These are phyloP conservation scores for Tachysurus fulvidraco DNA, from an alignment of 2,113 vertebrate genomes.

Conservation along the genomic window DNA sequence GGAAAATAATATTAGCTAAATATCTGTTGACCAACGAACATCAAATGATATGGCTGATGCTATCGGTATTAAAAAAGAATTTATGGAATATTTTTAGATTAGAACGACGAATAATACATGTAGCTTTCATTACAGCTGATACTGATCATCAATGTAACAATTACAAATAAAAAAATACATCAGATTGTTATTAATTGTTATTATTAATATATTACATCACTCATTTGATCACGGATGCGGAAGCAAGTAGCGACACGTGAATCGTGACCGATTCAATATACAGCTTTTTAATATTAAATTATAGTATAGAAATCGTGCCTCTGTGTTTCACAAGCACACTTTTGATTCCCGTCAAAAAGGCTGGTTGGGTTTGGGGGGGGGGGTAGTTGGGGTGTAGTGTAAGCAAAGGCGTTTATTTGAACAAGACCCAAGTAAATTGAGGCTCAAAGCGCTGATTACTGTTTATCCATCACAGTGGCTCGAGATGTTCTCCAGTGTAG, in stretches of 20 bases:
- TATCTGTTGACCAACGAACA: not conserved
- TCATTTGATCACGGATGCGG: not conserved
- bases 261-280: not conserved
- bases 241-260: not conserved
- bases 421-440: conserved; percentile 9
- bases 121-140: too few relatives aligned
- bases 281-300: not conserved
- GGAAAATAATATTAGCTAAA: not conserved
- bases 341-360: not conserved
- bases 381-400: too few relatives aligned
- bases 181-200: too few relatives aligned
- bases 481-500: conserved; percentile 30
- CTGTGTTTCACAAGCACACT: not conserved
- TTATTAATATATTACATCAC: too few relatives aligned
- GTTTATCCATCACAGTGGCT: conserved; percentile 29
- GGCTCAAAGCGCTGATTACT: conserved; percentile 28
- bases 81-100: too few relatives aligned
- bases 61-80: not conserved
- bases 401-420: conserved; percentile 24
- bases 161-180: too few relatives aligned
- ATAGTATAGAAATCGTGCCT: not conserved
- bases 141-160: too few relatives aligned
- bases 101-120: too few relatives aligned
- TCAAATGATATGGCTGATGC: not conserved
- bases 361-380: too few relatives aligned